Conservation (phyloP, 2,888 invertebrate genomes). For the Melieria picta region DNA sequence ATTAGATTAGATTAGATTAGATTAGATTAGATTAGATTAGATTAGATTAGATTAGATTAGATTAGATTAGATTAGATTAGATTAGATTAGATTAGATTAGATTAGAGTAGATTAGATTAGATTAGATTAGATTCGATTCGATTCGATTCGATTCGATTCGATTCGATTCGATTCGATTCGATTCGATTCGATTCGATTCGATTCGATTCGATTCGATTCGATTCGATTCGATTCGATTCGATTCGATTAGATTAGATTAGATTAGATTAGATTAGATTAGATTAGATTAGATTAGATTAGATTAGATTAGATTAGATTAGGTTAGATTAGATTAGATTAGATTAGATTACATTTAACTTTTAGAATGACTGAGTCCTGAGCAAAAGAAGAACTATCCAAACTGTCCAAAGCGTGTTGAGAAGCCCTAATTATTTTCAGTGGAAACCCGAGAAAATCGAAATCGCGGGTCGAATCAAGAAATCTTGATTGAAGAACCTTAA, state of each 20-base stretch:
- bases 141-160: neutral
- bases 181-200: neutral
- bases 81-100: neutral
- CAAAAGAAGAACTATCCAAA: too few species aligned
- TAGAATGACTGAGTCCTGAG: too few species aligned
- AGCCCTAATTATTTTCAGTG: too few species aligned
- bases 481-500: too few species aligned
- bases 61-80: neutral
- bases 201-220: neutral
- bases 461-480: too few species aligned
- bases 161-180: neutral
- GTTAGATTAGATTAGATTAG: neutral
- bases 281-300: neutral
- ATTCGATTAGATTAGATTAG: neutral
- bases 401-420: too few species aligned
- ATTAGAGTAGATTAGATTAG: neutral
- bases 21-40: conserved; percentile 9
- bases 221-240: neutral
- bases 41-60: conserved; percentile 5
- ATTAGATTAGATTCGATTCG: neutral
- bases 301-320: neutral
- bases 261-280: neutral
- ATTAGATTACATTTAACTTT: neutral
- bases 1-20: conserved; percentile 7
- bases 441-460: too few species aligned